Evolutionary conservation across 2,888 invertebrate species (phyloP).

Genomic region (Drosophila fulvimacula): DNA sequence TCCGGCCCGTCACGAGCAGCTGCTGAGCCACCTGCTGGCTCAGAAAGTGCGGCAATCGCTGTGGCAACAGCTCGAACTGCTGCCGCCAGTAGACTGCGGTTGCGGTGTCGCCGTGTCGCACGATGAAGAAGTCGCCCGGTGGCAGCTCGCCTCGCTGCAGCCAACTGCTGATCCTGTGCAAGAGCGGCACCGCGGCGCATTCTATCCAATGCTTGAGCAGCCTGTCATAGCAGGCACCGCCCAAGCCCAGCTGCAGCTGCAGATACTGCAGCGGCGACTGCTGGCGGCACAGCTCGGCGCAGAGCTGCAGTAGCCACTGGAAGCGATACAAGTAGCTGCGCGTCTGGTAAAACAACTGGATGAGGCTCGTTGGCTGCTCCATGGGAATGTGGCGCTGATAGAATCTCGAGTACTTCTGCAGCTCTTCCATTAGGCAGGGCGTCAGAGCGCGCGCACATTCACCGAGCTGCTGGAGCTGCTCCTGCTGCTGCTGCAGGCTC

Average conservation of each 20-base stretch:
- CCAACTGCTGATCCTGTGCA: conserved; percentile 34
- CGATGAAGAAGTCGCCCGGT: conserved; percentile 30
- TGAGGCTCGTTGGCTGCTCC: background rate
- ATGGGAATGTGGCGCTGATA: background rate
- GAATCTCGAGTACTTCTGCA: conserved; percentile 22
- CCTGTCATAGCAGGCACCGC: background rate
- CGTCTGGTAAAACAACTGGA: conserved; percentile 25
- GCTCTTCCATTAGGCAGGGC: conserved; percentile 19
- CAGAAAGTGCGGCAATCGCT: conserved; percentile 41
- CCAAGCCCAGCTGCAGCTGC: conserved; percentile 21
- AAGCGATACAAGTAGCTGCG: conserved; percentile 11
- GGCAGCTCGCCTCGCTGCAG: conserved; percentile 34
- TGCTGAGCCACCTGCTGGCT: background rate
- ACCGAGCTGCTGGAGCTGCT: conserved; percentile 20
- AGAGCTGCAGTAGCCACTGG: conserved; percentile 39
- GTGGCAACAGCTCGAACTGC: conserved; percentile 24
- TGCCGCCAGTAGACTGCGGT: conserved; percentile 34
- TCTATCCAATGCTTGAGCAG: conserved; percentile 40
- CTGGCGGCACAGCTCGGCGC: background rate
- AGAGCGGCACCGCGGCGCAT: conserved; percentile 20
- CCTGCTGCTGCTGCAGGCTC: conserved; percentile 17
- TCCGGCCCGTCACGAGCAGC: conserved; percentile 41
- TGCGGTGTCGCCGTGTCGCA: background rate
- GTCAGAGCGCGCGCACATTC: conserved; percentile 26
- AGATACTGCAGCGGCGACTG: conserved; percentile 24